Conservation (phyloP, 2,888 invertebrate genomes). For the Malthinus flaveolus region DNA sequence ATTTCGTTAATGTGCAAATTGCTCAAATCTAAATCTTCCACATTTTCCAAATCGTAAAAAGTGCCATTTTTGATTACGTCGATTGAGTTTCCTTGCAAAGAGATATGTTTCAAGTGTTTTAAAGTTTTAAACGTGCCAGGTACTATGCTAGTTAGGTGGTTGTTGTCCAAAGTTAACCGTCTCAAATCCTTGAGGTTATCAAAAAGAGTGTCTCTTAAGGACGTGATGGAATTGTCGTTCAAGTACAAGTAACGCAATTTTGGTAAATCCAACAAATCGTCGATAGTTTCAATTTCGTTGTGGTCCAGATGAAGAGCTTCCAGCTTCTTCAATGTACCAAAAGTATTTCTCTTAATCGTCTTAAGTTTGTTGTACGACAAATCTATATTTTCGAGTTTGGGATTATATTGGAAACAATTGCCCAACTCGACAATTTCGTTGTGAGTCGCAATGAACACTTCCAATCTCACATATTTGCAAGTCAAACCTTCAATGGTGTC, state of each 20-base stretch:
- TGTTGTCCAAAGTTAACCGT: conserved; percentile 8
- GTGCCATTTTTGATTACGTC: conserved; percentile 5
- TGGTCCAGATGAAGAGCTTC: not conserved
- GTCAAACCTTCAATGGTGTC: not conserved
- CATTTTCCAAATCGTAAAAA: conserved; percentile 5
- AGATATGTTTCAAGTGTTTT: conserved; percentile 5
- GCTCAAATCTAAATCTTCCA: not conserved
- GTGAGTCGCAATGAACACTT: not conserved
- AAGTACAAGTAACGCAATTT: not conserved
- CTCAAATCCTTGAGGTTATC: not conserved
- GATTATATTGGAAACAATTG: not conserved
- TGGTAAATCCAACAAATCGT: not conserved
- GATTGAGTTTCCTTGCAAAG: conserved; percentile 13
- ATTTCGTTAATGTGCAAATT: conserved; percentile 4
- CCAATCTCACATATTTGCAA: not conserved
- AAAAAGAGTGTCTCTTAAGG: not conserved
- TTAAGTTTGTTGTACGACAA: not conserved
- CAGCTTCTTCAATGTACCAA: not conserved
- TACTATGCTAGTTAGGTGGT: conserved; percentile 4
- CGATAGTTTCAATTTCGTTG: conserved; percentile 4
- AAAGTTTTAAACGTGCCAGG: conserved; percentile 14
- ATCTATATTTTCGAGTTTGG: not conserved
- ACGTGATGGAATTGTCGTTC: not conserved
- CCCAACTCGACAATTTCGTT: conserved; percentile 4
- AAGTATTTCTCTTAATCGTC: not conserved